Evolutionary conservation across 2,113 vertebrate genomes (phyloP).

Genomic region (Tragelaphus strepsiceros): DNA sequence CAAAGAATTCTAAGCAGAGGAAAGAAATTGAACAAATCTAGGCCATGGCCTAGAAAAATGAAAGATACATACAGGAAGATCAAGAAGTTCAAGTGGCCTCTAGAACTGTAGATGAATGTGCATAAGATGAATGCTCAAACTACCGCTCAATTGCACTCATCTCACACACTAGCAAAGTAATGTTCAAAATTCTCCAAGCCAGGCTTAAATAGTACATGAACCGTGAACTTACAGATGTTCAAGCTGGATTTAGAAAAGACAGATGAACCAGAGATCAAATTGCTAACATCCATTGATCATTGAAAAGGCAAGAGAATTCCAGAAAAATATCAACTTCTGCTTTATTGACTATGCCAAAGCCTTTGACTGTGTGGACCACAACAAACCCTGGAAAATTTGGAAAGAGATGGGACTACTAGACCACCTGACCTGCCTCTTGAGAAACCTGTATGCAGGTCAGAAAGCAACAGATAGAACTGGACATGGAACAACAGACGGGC

Average conservation of each 20-base stretch:
- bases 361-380: background rate
- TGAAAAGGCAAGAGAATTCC: background rate
- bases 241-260: background rate
- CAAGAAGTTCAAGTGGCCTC: background rate
- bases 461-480: background rate
- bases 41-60: background rate
- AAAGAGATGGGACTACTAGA: background rate
- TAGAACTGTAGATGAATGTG: background rate
- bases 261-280: background rate
- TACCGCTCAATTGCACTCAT: background rate
- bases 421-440: background rate
- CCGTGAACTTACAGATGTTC: background rate
- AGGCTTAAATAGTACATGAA: background rate
- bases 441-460: background rate
- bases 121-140: background rate
- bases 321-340: background rate
- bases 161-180: accelerated
- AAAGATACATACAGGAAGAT: background rate
- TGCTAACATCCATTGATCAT: background rate
- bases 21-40: background rate
- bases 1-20: background rate
- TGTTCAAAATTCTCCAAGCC: background rate
- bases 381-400: background rate
- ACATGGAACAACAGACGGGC: background rate
- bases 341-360: background rate